Conservation (phyloP, 2,888 invertebrate genomes). For the Parasteatoda lunata region DNA sequence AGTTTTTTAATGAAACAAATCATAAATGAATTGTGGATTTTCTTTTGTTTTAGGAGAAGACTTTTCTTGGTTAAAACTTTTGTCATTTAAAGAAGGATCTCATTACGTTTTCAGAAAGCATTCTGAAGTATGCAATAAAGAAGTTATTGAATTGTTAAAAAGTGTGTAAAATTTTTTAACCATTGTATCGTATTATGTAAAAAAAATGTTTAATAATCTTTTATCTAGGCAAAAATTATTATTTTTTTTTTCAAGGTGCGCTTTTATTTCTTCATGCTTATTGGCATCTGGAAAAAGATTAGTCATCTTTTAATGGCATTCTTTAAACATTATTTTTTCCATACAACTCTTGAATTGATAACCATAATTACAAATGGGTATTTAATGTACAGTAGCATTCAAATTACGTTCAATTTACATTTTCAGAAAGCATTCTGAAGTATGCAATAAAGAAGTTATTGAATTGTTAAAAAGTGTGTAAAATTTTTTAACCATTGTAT, state of each 20-base stretch:
- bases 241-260: no score
- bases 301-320: no score
- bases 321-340: no score
- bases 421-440: conserved; percentile 50
- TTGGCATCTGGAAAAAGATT: no score
- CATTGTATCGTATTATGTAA: neutral
- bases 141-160: conserved; percentile 34
- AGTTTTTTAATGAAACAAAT: no score
- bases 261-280: no score
- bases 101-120: conserved; percentile 61
- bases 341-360: no score
- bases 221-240: no score
- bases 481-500: neutral
- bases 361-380: no score
- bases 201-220: neutral
- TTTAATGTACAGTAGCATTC: no score
- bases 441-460: conserved; percentile 47
- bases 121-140: conserved; percentile 44
- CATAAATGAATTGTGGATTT: no score
- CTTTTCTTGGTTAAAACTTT: conserved; percentile 31
- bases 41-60: conserved; percentile 32
- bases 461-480: conserved; percentile 19
- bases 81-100: conserved; percentile 54
- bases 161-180: neutral
- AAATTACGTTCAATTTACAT: no score